These are phyloP conservation scores for Cyprinodon variegatus DNA, from an alignment of 2,113 vertebrate genomes.

Conservation along the genomic window DNA sequence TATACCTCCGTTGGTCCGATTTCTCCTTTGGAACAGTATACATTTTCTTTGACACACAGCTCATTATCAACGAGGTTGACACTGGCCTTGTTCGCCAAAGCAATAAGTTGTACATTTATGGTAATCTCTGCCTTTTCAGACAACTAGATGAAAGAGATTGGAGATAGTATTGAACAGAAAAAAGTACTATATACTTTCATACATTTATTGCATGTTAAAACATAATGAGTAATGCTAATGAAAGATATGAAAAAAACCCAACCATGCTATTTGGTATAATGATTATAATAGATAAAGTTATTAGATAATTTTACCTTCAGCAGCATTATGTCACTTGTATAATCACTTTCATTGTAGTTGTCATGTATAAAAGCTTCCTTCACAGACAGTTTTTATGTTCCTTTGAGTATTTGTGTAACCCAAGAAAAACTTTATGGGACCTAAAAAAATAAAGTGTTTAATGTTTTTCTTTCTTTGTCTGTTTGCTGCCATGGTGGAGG, in stretches of 20 bases:
- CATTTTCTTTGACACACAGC: constrained; percentile 32
- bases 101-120: constrained; percentile 34
- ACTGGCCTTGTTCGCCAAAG: constrained; percentile 12
- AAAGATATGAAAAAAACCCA: not conserved
- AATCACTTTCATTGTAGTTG: rapidly evolving
- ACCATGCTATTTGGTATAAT: not conserved
- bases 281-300: not conserved
- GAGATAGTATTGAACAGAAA: not conserved
- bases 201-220: not conserved
- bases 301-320: constrained; percentile 61
- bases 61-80: constrained; percentile 65
- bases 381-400: not conserved
- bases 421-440: constrained; percentile 6
- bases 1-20: constrained; percentile 65
- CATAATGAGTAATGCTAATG: not conserved
- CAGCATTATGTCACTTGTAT: constrained; percentile 65
- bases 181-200: not conserved
- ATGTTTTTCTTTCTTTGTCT: not conserved
- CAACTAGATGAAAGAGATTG: constrained; percentile 67
- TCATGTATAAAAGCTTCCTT: not conserved
- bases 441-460: not conserved
- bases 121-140: constrained; percentile 64
- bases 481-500: not conserved
- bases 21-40: constrained; percentile 75
- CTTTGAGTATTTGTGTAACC: not conserved